Conservation (phyloP, 1,140 invertebrate species). For the Drosophila rufa region DNA sequence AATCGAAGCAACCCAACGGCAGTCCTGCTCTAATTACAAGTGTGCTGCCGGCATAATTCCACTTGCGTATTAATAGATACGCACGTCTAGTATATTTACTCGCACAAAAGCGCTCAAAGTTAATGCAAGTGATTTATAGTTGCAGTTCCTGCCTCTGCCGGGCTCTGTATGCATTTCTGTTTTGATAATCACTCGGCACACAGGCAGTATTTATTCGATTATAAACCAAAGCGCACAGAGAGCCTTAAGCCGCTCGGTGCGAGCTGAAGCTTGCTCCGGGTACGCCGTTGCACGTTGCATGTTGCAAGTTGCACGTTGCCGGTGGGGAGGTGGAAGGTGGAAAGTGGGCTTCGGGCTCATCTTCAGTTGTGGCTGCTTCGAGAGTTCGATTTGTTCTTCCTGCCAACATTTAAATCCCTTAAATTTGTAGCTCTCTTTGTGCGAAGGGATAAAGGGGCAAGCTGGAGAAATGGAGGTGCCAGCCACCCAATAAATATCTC, state of each 20-base stretch:
- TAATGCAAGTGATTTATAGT: constrained; percentile 75
- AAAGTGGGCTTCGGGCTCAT: constrained; percentile 20
- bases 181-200: constrained; percentile 66
- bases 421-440: constrained; percentile 70
- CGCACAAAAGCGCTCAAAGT: constrained; percentile 51
- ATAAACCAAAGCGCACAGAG: constrained; percentile 51
- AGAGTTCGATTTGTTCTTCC: constrained; percentile 58
- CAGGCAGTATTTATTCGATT: constrained; percentile 71
- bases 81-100: constrained; percentile 28
- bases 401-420: constrained; percentile 78
- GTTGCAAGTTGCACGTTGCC: constrained; percentile 47
- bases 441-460: constrained; percentile 36
- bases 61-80: constrained; percentile 73
- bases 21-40: constrained; percentile 66
- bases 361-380: constrained; percentile 26
- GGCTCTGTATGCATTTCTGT: constrained; percentile 35
- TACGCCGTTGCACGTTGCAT: constrained; percentile 39
- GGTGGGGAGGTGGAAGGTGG: constrained; percentile 14
- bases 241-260: constrained; percentile 82
- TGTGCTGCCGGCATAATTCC: constrained; percentile 68
- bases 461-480: constrained; percentile 26
- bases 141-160: constrained; percentile 30
- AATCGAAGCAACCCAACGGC: constrained; percentile 24
- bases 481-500: constrained; percentile 31
- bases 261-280: constrained; percentile 66